Evolutionary conservation across 2,888 invertebrate species (phyloP), one percentile per base, ranked within the genome.

Genomic region (Saturnia pavonia): DNA sequence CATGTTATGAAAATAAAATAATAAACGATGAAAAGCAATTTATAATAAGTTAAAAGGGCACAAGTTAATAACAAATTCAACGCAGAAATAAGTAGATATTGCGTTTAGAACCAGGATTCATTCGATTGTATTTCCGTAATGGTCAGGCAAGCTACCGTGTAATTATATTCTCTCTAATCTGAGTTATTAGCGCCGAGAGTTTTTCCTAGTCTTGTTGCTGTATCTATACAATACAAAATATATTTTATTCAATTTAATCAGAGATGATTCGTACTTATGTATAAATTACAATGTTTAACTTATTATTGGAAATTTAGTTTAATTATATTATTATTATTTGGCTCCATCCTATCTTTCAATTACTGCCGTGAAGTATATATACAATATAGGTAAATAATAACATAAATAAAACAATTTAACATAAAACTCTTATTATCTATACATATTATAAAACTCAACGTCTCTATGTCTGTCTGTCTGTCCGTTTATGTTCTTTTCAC

Each of bases 151-250:
- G 57, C 27, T 27, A 60, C 70, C 40, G 43, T 68, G 54, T 63
- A 70, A 72, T 68, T 68, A 70, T 70, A 72, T 68, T 65, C 68
- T 25, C 43, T 48, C n/a, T 65, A 65, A 65, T 40, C 65, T 65
- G 65, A 65, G 65, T 65, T 65, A 65, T 40, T 65, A 40, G 65
- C n/a, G 40, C 65, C 65, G 65, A n/a, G 65, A 65, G 65, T n/a
- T 65, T 8, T 40, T n/a, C 19, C 40, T 40, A 65, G 19, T 65
- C 40, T 65, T n/a, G 65, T n/a, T 65, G 19, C 40, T 65, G n/a
- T 65, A 19, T 65, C 65, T 34, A 1, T 40, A 65, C 65, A 65
- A n/a, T 65, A 25, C 27, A 25, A 60, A 60, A 60, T 1, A 60
- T 14, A 60, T 60, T 60, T 60, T 60, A 60, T 3, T 14, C 25